A percentile compares a stretch with the other conserved stretches of the same genome.
These are phyloP conservation scores for Rhodeus uyekii DNA, from an alignment of 2,797 vertebrate species.

Conservation along the genomic window DNA sequence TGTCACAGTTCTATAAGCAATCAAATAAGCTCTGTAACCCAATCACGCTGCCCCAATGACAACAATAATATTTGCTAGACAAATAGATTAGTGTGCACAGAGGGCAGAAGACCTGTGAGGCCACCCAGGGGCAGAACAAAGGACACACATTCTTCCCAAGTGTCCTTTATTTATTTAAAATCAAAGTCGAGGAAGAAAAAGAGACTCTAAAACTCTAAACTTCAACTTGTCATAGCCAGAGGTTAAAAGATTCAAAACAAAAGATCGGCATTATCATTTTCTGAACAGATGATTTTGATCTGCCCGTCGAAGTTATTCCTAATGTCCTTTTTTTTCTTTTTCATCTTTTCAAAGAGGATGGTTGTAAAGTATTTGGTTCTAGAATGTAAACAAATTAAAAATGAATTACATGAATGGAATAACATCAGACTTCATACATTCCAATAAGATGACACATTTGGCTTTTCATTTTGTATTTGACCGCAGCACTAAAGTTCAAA, in stretches of 20 bases:
- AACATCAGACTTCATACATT: constrained; percentile 14
- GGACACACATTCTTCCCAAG: constrained; percentile 41
- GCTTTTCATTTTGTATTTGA: background rate
- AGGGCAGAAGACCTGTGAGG: constrained; percentile 65
- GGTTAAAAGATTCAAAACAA: background rate
- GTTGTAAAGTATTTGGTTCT: constrained; percentile 3
- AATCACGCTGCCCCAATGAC: constrained; percentile 66
- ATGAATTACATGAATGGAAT: constrained; percentile 7
- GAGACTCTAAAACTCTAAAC: constrained; percentile 14
- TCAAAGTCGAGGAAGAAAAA: constrained; percentile 16
- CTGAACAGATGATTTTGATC: background rate
- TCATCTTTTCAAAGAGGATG: background rate
- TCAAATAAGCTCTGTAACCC: constrained; percentile 71
- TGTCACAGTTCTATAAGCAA: constrained; percentile 64
- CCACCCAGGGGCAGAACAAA: constrained; percentile 72
- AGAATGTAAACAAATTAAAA: constrained; percentile 28
- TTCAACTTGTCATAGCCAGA: constrained; percentile 34
- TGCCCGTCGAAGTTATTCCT: background rate
- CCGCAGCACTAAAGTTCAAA: background rate
- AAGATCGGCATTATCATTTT: background rate
- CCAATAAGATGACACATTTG: background rate
- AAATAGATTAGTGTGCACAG: constrained; percentile 68
- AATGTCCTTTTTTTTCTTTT: background rate
- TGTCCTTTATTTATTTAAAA: constrained; percentile 41
- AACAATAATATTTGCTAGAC: constrained; percentile 70